Evolutionary conservation across 2,797 vertebrate species (phyloP).

Genomic region (Telmatherina bonti): DNA sequence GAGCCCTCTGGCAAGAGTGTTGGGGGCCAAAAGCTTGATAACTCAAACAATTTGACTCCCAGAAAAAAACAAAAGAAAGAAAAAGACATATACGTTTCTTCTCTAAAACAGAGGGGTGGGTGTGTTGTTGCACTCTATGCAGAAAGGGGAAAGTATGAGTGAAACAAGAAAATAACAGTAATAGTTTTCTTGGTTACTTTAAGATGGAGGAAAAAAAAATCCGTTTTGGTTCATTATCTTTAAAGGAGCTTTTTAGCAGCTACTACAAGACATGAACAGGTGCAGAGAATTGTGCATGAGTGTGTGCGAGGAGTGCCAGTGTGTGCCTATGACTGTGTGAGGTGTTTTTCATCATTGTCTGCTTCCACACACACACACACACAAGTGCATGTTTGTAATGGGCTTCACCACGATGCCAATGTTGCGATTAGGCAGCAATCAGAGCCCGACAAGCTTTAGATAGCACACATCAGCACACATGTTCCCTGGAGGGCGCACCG

Average conservation of each 20-base stretch:
- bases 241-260: background rate
- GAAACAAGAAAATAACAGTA: background rate
- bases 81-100: too few relatives aligned
- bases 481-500: constrained; percentile 31
- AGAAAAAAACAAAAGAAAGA: background rate
- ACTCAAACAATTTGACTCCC: background rate
- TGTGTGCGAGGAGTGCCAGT: background rate
- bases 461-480: constrained; percentile 40
- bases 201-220: background rate
- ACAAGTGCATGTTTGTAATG: constrained; percentile 22
- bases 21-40: too few relatives aligned
- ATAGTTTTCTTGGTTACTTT: constrained; percentile 25
- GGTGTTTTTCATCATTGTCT: constrained; percentile 25
- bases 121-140: too few relatives aligned
- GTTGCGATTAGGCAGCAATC: constrained; percentile 67
- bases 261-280: background rate
- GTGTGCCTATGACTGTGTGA: constrained; percentile 16
- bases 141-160: too few relatives aligned
- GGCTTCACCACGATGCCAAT: constrained; percentile 41
- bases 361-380: background rate
- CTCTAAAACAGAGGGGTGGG: too few relatives aligned
- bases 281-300: background rate
- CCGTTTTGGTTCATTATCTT: background rate
- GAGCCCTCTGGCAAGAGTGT: too few relatives aligned
- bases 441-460: constrained; percentile 63